A percentile compares a stretch with the other conserved stretches of the same genome.
phyloP scores from a whole-genome alignment of 2,797 vertebrate genomes.

The Coregonus sp. region DNA sequence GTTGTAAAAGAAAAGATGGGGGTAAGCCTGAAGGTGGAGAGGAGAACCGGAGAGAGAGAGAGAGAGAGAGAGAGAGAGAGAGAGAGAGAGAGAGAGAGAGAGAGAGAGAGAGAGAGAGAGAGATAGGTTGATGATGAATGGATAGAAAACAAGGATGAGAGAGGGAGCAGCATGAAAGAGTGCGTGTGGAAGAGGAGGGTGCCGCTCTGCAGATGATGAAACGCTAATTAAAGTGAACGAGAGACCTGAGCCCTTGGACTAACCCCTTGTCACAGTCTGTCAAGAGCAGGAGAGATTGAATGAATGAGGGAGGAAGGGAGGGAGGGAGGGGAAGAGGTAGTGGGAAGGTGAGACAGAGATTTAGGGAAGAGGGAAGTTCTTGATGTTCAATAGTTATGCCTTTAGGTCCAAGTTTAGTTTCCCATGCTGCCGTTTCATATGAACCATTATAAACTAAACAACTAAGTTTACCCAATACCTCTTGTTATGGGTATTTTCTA shows the following conservation, averaged over 20 bases:
- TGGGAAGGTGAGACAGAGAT: not conserved
- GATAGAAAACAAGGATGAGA: slow-evolving; percentile 68
- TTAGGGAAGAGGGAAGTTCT: slow-evolving; percentile 36
- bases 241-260: slow-evolving; percentile 74
- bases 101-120: slow-evolving; percentile 9
- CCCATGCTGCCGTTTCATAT: slow-evolving; percentile 24
- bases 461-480: not conserved
- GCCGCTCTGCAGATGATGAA: slow-evolving; percentile 74
- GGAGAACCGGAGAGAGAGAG: not conserved
- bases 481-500: not conserved
- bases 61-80: too few species aligned
- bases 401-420: slow-evolving; percentile 34
- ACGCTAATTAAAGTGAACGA: slow-evolving; percentile 81
- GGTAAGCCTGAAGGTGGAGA: slow-evolving; percentile 7
- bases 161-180: slow-evolving; percentile 67
- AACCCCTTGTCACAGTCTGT: slow-evolving; percentile 74
- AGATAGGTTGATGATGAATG: slow-evolving; percentile 73
- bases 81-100: not conserved
- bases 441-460: not conserved
- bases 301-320: not conserved
- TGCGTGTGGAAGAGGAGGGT: slow-evolving; percentile 41
- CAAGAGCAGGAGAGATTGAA: slow-evolving; percentile 50
- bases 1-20: slow-evolving; percentile 4
- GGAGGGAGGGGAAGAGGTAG: not conserved
- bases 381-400: slow-evolving; percentile 58